A percentile compares a stretch with the other conserved stretches of the same genome.
These are phyloP conservation scores for Dendroctonus ponderosae DNA, from an alignment of 1,140 invertebrate genomes.

Conservation along the genomic window DNA sequence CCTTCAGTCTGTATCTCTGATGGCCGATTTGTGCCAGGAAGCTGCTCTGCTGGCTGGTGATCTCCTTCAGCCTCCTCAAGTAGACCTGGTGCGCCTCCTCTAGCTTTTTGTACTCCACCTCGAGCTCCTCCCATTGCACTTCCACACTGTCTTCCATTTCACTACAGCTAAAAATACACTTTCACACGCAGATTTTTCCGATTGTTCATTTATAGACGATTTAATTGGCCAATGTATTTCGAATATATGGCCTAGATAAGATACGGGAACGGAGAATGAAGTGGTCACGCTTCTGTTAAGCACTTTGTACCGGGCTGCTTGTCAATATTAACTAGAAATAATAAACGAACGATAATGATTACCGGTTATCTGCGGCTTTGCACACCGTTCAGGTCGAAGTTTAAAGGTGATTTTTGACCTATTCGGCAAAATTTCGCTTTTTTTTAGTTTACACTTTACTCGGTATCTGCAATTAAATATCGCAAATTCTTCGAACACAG, in stretches of 20 bases:
- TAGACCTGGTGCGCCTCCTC: constrained; percentile 79
- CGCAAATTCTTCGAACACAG: too few species aligned
- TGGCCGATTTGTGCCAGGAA: constrained; percentile 83
- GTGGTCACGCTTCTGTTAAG: constrained; percentile 13
- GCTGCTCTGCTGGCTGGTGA: constrained; percentile 77
- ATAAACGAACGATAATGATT: too few species aligned
- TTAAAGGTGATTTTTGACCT: too few species aligned
- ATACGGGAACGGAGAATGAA: constrained; percentile 7
- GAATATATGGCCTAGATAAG: constrained; percentile 16
- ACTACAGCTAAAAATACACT: constrained; percentile 1
- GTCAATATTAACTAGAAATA: too few species aligned
- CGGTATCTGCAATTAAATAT: too few species aligned
- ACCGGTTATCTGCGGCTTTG: too few species aligned
- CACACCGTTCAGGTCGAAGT: too few species aligned
- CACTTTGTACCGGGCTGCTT: constrained; percentile 11
- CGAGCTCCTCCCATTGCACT: constrained; percentile 73
- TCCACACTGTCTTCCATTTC: constrained; percentile 26
- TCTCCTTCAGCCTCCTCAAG: constrained; percentile 75
- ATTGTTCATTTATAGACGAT: too few species aligned
- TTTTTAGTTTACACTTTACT: too few species aligned
- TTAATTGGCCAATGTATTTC: neutral
- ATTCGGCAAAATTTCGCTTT: too few species aligned
- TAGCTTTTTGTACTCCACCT: constrained; percentile 67
- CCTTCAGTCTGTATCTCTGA: constrained; percentile 80
- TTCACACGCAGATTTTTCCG: neutral